These are phyloP conservation scores for Orthonyx spaldingii DNA, from an alignment of 2,113 vertebrate genomes.

Conservation along the genomic window DNA sequence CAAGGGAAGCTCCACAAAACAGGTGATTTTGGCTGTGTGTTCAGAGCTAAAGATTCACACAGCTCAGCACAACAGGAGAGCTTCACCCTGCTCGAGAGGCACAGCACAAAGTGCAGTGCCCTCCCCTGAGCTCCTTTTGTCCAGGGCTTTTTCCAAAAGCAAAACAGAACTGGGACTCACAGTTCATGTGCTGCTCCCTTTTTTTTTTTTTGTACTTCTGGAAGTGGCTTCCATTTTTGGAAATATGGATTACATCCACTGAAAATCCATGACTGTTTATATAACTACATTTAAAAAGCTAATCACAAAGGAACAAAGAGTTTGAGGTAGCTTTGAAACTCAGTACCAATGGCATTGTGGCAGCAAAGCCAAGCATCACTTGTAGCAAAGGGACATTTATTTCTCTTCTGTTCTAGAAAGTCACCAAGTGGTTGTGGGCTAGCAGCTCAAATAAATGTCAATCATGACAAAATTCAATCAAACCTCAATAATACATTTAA, in stretches of 20 bases:
- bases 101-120: background rate
- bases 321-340: background rate
- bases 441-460: background rate
- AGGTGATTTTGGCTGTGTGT: background rate
- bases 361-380: background rate
- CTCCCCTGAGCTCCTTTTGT: background rate
- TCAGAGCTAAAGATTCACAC: background rate
- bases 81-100: background rate
- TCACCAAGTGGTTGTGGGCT: background rate
- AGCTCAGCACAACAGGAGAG: background rate
- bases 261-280: background rate
- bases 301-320: background rate
- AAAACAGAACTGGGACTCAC: background rate
- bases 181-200: background rate
- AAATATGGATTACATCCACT: background rate
- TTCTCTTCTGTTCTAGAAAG: constrained; percentile 1
- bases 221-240: background rate
- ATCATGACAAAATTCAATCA: background rate
- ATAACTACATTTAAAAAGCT: background rate
- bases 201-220: background rate
- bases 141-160: background rate
- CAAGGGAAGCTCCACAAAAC: background rate
- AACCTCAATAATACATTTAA: background rate
- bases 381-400: background rate
- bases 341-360: background rate